Evolutionary conservation across 2,113 vertebrate species (phyloP), one percentile per base, ranked within the genome.

Genomic region (Cebus imitator): DNA sequence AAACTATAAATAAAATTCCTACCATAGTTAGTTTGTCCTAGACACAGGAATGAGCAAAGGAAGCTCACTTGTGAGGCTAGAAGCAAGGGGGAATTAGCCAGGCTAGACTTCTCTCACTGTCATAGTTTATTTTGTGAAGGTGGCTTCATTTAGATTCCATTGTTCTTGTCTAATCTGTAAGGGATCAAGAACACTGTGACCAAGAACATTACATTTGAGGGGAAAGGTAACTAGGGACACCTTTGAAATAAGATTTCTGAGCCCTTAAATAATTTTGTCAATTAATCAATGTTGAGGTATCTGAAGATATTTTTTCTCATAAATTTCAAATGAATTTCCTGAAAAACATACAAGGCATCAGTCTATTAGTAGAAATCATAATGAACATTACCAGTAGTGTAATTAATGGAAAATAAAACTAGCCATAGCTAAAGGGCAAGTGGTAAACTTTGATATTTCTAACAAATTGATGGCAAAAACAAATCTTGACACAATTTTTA

Each of bases 241-340:
- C 58, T 88, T 87, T 68, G 40, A 95, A 86, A 88, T 58, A 68
- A 66, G 16, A 91, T 58, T 79, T 95, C 27, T 40, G 45, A 88
- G 35, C 4, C 35, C 81, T 75, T 81, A 50, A 76, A 78, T 16
- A 21, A 55, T 84, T 79, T 37, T 70, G 12, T 40, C 4, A 68
- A 37, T 76, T 79, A 27, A 78, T 27, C 40, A 72, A 43, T 68
- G 23, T 3, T 64, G 43, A 6, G 20, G 35, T 45, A 87, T 14
- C n/a, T 90, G 48, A 73, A 70, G 16, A 48, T 9, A 48, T 76
- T 87, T 84, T 87, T 80, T 13, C 32, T 79, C 45, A 90, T 21
- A 82, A 48, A 78, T 79, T 90, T 95, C 43, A 86, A 73, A 64
- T 55, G 37, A 27, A 75, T 85, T 91, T 85, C 27, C 12, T 40